phyloP scores from a whole-genome alignment of 2,797 vertebrate genomes.

The Cuculus canorus region DNA sequence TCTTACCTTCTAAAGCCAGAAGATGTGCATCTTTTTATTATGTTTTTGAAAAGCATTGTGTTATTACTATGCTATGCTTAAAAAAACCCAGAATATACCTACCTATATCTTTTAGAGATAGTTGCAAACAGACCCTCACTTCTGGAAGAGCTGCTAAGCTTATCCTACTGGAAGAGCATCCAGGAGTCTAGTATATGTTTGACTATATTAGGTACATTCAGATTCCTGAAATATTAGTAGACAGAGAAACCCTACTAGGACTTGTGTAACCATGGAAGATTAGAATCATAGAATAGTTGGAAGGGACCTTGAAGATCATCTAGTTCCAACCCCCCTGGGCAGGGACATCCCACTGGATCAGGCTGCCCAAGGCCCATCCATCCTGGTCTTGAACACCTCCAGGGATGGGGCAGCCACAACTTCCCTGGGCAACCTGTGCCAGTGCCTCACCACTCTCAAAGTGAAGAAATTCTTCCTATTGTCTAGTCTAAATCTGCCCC shows the following conservation, averaged over 20 bases:
- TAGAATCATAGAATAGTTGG: too few species aligned
- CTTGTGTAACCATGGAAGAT: constrained; percentile 4
- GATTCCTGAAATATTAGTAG: constrained; percentile 27
- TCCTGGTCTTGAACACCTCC: too few species aligned
- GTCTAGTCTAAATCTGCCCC: too few species aligned
- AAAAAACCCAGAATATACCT: background rate
- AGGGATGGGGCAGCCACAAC: too few species aligned
- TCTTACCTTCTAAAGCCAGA: background rate
- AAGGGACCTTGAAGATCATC: too few species aligned
- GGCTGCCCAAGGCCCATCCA: too few species aligned
- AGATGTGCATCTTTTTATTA: background rate
- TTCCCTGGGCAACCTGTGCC: too few species aligned
- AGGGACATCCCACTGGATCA: too few species aligned
- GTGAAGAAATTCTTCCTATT: too few species aligned
- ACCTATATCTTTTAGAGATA: background rate
- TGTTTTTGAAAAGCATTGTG: background rate
- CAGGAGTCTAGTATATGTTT: constrained; percentile 5
- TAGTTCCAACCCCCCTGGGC: too few species aligned
- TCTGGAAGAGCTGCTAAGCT: constrained; percentile 10
- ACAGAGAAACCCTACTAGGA: background rate
- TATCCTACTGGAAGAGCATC: constrained; percentile 2
- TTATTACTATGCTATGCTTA: background rate
- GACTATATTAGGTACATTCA: constrained; percentile 33
- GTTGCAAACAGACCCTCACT: background rate
- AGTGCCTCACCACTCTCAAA: too few species aligned